These are phyloP conservation scores for Cryptoleucopteryx plumbea DNA, from an alignment of 2,113 vertebrate genomes.

Conservation along the genomic window DNA sequence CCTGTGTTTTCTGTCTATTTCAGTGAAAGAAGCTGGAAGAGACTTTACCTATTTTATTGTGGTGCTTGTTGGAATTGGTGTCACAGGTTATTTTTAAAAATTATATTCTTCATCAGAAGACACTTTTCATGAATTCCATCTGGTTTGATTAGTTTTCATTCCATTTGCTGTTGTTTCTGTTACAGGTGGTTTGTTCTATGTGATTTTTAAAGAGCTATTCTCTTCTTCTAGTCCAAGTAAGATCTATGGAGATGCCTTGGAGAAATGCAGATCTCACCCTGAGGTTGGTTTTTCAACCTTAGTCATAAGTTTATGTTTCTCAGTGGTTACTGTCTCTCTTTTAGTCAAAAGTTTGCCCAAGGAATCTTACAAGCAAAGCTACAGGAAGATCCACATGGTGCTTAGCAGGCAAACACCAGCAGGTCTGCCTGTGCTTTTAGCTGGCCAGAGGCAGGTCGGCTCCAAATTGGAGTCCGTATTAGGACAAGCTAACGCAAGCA, in stretches of 20 bases:
- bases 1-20: slow-evolving; percentile 22
- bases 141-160: background rate
- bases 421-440: background rate
- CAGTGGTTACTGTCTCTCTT: background rate
- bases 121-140: background rate
- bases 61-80: slow-evolving; percentile 85
- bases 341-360: background rate
- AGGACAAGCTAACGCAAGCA: background rate
- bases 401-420: background rate
- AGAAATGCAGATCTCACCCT: slow-evolving; percentile 86
- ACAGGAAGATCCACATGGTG: fast-evolving
- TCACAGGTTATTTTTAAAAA: slow-evolving; percentile 83
- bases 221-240: slow-evolving; percentile 92
- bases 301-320: background rate
- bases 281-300: slow-evolving; percentile 77
- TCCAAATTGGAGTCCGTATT: background rate
- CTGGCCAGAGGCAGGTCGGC: background rate
- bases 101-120: background rate
- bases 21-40: slow-evolving; percentile 91
- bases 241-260: slow-evolving; percentile 88
- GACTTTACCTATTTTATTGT: slow-evolving; percentile 91
- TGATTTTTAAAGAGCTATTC: slow-evolving; percentile 92
- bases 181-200: slow-evolving; percentile 89
- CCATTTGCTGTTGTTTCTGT: slow-evolving; percentile 34
- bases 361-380: background rate